These are phyloP conservation scores for Nyctalus aviator DNA, from an alignment of 2,797 vertebrate species.

Conservation along the genomic window DNA sequence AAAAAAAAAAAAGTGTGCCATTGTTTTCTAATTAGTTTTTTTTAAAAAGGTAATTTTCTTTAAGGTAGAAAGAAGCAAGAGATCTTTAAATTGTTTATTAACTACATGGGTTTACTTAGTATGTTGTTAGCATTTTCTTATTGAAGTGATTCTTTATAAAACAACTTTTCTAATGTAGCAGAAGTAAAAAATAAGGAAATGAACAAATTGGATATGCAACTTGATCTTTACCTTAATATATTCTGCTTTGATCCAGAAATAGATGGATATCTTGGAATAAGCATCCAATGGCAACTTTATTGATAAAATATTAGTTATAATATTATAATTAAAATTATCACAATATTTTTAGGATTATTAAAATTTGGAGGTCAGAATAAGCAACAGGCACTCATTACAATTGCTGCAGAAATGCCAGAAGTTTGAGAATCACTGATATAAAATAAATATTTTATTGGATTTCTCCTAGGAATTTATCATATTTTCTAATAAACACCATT, in stretches of 20 bases:
- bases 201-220: background rate
- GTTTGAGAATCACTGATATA: background rate
- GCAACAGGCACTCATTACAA: background rate
- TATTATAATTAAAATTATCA: conserved; percentile 3
- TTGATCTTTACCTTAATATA: background rate
- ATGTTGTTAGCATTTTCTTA: background rate
- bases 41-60: conserved; percentile 15
- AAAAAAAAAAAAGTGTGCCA: background rate
- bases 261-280: background rate
- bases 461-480: background rate
- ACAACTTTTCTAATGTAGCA: background rate
- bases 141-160: background rate
- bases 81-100: background rate
- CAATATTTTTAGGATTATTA: background rate
- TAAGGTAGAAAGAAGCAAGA: background rate
- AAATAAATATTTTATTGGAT: background rate
- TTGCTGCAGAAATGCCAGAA: background rate
- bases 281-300: background rate
- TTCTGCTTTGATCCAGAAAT: background rate
- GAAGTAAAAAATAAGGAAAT: conserved; percentile 14
- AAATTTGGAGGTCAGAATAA: background rate
- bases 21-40: background rate
- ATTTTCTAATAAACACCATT: background rate
- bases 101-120: background rate
- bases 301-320: background rate